Base-by-base conservation (phyloP, 2,888 invertebrate genomes). In the Drosophila rellima region DNA sequence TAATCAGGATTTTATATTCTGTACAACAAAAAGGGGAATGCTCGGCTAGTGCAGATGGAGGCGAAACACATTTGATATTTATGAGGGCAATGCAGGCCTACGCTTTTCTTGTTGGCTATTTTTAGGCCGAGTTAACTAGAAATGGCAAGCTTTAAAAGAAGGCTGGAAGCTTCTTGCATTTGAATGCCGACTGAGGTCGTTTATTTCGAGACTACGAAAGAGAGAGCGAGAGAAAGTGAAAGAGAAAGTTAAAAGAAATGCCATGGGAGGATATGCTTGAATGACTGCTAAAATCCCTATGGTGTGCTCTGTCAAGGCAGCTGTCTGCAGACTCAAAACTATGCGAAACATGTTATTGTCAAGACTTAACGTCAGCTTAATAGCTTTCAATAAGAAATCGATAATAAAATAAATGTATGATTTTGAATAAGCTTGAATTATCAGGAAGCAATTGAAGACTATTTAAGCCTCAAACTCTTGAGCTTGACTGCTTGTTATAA, bases 141-240 rank as follows among this genome's bases (percentile, higher is more conserved):
- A 68, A 59, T 57, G 64, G 40, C 44, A 65, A 37, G 26, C 42
- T 48, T 68, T 37, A 29, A 40, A 23, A 7, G 8, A 26, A 63
- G 35, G 77, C 35, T 48, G 26, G 7, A n/a, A 39, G 64, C 60
- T 39, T 51, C 40, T 48, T 72, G 73, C 56, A 60, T 55, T 76
- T 61, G 48, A 76, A 71, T 51, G 42, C 5, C 45, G n/a, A 17
- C 47, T 75, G 31, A 60, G 54, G 29, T 17, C 20, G 51, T 48
- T 60, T 23, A 37, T 13, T 33, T 37, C 26, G n/a, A 45, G 44
- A 54, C 18, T 11, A 15, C 13, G 20, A 23, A 13, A 20, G 2
- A 42, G 7, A 13, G 6, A 10, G 3, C 15, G 33, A 8, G n/a
- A 13, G 18, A 13, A 17, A 45, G 42, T 4, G 26, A 15, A 8